Evolutionary conservation across 2,797 vertebrate genomes (phyloP).

Genomic region (Sarcophilus harrisii): DNA sequence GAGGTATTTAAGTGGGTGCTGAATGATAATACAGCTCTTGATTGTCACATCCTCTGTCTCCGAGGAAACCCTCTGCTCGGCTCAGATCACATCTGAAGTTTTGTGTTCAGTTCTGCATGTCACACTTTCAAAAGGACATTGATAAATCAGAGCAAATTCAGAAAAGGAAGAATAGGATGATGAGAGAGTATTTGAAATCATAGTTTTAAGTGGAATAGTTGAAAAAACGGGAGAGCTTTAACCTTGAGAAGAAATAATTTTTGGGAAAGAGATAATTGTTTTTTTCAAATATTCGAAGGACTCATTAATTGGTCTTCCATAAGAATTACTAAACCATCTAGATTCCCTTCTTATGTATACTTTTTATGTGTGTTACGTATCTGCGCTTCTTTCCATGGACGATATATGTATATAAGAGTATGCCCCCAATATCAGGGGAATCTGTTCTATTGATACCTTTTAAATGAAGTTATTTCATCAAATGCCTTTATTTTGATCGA

Average conservation of each 20-base stretch:
- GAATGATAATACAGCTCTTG: not conserved
- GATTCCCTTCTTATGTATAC: too few species aligned
- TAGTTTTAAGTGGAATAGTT: not conserved
- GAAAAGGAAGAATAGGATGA: not conserved
- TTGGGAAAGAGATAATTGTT: not conserved
- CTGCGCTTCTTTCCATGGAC: too few species aligned
- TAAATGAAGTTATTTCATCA: too few species aligned
- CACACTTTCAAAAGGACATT: not conserved
- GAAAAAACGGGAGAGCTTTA: not conserved
- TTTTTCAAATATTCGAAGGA: not conserved
- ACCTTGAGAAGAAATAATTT: not conserved
- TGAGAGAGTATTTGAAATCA: not conserved
- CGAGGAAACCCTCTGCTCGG: not conserved
- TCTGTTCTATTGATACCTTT: too few species aligned
- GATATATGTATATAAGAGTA: too few species aligned
- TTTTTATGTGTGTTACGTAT: too few species aligned
- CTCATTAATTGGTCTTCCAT: too few species aligned
- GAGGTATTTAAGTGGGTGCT: conserved; percentile 3
- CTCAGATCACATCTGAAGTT: not conserved
- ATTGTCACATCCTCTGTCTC: not conserved
- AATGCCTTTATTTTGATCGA: too few species aligned
- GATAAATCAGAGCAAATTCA: not conserved
- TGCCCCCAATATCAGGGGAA: too few species aligned
- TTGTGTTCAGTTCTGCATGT: not conserved
- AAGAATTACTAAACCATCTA: too few species aligned